These are phyloP conservation scores for Alviniconcha marisindica DNA, from an alignment of 1,140 invertebrate genomes.

Conservation along the genomic window DNA sequence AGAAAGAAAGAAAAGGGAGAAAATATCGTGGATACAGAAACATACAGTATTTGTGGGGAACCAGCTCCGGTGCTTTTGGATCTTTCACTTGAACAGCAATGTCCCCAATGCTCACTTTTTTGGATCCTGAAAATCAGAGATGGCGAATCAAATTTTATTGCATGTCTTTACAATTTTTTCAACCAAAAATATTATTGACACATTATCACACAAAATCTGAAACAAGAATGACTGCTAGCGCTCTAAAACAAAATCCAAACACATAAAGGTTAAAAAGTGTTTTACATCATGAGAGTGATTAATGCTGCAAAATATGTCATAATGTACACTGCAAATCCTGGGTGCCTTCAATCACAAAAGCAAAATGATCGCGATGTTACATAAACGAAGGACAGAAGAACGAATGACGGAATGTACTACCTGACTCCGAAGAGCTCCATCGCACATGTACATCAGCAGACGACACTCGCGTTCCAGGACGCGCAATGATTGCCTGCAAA, in stretches of 20 bases:
- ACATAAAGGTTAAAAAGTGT: background rate
- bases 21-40: slow-evolving; percentile 57
- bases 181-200: no score
- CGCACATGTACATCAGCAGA: slow-evolving; percentile 29
- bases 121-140: slow-evolving; percentile 49
- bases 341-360: background rate
- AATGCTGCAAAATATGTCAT: background rate
- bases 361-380: background rate
- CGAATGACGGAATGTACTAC: background rate
- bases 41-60: slow-evolving; percentile 91
- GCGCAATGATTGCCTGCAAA: slow-evolving; percentile 27
- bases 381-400: background rate
- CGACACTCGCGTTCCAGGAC: slow-evolving; percentile 28
- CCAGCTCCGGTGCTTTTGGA: slow-evolving; percentile 81
- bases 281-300: background rate
- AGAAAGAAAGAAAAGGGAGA: no score
- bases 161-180: no score
- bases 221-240: background rate
- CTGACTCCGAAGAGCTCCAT: slow-evolving; percentile 29
- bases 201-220: no score
- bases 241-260: background rate
- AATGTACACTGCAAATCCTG: background rate
- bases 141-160: background rate
- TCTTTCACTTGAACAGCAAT: slow-evolving; percentile 55
- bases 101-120: slow-evolving; percentile 65